A percentile compares a stretch with the other conserved stretches of the same genome.
These are phyloP conservation scores for Lutraria lutraria DNA, from an alignment of 2,888 invertebrate genomes.

Conservation along the genomic window DNA sequence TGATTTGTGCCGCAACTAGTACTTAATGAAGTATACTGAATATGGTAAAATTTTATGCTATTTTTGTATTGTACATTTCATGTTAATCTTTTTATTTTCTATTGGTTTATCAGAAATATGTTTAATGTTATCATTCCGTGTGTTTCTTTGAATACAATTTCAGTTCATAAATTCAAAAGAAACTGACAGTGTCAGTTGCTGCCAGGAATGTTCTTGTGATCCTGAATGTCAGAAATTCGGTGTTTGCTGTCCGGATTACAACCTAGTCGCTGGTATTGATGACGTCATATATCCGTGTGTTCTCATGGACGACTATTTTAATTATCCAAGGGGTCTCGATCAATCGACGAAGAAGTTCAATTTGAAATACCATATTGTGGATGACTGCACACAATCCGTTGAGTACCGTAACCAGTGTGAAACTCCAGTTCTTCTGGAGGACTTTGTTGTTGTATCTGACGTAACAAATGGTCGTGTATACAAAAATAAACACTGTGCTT, in stretches of 20 bases:
- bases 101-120: too few relatives aligned
- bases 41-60: too few relatives aligned
- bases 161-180: not conserved
- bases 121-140: too few relatives aligned
- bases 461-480: not conserved
- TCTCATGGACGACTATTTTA: not conserved
- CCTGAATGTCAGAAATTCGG: constrained; percentile 18
- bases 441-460: constrained; percentile 26
- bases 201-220: constrained; percentile 22
- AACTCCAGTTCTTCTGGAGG: not conserved
- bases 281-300: not conserved
- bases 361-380: not conserved
- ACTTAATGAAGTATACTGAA: too few relatives aligned
- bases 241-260: not conserved
- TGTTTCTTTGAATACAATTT: not conserved
- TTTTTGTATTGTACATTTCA: too few relatives aligned
- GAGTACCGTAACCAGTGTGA: not conserved
- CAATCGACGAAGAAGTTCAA: too few relatives aligned
- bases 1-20: too few relatives aligned
- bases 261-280: not conserved
- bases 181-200: not conserved
- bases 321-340: not conserved
- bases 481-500: constrained; percentile 20
- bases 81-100: too few relatives aligned
- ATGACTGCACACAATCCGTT: not conserved